Percentiles rank a stretch among this genome's conserved stretches.
Conservation (phyloP, 2,797 vertebrate genomes). For the Melanotaenia pygmaea region DNA sequence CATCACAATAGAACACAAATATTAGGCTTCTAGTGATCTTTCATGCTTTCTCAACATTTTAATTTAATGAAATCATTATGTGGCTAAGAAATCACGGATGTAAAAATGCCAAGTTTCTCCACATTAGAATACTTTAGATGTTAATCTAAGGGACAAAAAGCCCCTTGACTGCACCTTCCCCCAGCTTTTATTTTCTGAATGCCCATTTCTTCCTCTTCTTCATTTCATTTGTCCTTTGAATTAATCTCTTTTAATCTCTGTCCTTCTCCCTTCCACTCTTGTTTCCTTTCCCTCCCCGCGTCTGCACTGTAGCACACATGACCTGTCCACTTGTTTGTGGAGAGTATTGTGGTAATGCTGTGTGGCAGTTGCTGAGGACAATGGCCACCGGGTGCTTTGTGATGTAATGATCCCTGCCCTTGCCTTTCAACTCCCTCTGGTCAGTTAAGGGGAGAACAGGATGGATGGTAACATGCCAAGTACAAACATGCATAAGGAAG, state of each 20-base stretch:
- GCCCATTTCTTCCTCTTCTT: not conserved
- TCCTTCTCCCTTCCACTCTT: not conserved
- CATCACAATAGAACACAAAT: constrained; percentile 16
- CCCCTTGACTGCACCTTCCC: not conserved
- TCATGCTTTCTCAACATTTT: constrained; percentile 42
- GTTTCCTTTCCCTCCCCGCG: not conserved
- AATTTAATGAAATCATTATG: constrained; percentile 45
- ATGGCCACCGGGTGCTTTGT: constrained; percentile 70
- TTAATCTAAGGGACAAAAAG: constrained; percentile 29
- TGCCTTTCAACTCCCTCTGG: constrained; percentile 65
- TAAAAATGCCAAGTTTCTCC: constrained; percentile 56
- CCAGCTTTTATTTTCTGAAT: constrained; percentile 5
- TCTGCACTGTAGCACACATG: constrained; percentile 48
- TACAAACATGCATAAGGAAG: constrained; percentile 36
- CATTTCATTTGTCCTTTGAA: not conserved
- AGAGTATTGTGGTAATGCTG: constrained; percentile 64
- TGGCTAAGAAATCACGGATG: constrained; percentile 53
- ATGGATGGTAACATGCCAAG: constrained; percentile 58
- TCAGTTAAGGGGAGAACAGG: constrained; percentile 48
- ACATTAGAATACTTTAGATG: constrained; percentile 48
- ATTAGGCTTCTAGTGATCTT: not conserved
- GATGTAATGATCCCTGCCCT: constrained; percentile 78
- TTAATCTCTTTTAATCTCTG: constrained; percentile 1
- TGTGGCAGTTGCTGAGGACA: constrained; percentile 77
- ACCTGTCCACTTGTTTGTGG: constrained; percentile 54